phyloP scores from a whole-genome alignment of 1,140 invertebrate genomes.

The Phthorimaea operculella region DNA sequence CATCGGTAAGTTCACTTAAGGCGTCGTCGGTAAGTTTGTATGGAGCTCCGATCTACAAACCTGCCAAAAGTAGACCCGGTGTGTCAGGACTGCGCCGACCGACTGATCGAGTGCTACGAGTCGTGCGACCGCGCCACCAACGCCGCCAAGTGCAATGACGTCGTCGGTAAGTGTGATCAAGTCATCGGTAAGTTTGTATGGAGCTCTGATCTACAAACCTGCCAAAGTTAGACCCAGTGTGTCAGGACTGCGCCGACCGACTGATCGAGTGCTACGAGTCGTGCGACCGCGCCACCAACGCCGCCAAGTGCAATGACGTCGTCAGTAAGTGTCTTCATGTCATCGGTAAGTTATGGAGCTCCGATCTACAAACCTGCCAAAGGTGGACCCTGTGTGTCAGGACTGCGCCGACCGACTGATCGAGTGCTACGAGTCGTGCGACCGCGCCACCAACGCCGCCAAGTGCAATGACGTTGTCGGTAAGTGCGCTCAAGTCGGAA shows the following conservation, averaged over 20 bases:
- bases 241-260: constrained; percentile 29
- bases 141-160: constrained; percentile 31
- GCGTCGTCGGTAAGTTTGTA: too few relatives aligned
- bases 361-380: constrained; percentile 40
- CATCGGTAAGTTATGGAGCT: too few relatives aligned
- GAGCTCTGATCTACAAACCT: constrained; percentile 41
- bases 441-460: constrained; percentile 11
- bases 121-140: constrained; percentile 6
- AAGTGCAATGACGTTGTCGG: not conserved
- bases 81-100: constrained; percentile 34
- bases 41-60: constrained; percentile 42
- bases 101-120: constrained; percentile 41
- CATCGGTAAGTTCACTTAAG: too few relatives aligned
- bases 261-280: constrained; percentile 41
- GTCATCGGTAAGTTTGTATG: too few relatives aligned
- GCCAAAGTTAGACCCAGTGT: constrained; percentile 38
- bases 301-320: constrained; percentile 32
- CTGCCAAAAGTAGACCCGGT: constrained; percentile 39
- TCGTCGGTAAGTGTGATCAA: constrained; percentile 26
- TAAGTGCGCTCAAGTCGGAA: too few relatives aligned
- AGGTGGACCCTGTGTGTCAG: constrained; percentile 39
- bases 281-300: constrained; percentile 4
- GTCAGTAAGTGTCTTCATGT: constrained; percentile 42
- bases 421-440: constrained; percentile 31
- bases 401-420: constrained; percentile 35